Conservation (phyloP, 2,888 invertebrate genomes). For the Embidobia sp. region DNA sequence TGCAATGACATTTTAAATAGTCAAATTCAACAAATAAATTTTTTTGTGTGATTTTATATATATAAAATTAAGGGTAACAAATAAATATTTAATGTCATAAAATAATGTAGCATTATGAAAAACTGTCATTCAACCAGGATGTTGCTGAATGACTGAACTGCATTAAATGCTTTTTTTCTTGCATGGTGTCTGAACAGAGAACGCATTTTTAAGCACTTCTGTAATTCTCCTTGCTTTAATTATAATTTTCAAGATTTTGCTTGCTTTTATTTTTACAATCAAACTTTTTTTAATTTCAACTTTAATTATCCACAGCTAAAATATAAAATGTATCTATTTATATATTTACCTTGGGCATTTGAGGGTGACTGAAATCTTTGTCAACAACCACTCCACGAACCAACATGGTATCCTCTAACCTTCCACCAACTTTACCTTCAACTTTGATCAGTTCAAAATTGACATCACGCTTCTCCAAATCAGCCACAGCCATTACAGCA, state of each 20-base stretch:
- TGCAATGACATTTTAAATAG: too few species aligned
- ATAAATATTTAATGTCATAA: too few species aligned
- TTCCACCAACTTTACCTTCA: constrained; percentile 98
- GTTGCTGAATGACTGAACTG: constrained; percentile 18
- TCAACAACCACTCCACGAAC: constrained; percentile 98
- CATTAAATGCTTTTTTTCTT: constrained; percentile 69
- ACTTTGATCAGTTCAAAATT: constrained; percentile 99
- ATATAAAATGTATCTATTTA: constrained; percentile 9
- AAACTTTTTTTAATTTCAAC: background rate
- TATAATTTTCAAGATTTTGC: too few species aligned
- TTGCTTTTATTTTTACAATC: too few species aligned
- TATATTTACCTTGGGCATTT: constrained; percentile 95
- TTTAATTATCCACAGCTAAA: too few species aligned
- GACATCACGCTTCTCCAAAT: constrained; percentile 95
- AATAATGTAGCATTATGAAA: constrained; percentile 22
- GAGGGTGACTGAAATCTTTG: constrained; percentile 99
- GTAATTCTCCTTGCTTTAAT: constrained; percentile 78
- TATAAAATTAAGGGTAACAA: too few species aligned
- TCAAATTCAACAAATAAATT: too few species aligned
- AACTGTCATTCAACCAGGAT: constrained; percentile 31
- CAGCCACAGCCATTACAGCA: constrained; percentile 98
- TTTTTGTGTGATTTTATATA: too few species aligned
- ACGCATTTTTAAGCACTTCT: constrained; percentile 70
- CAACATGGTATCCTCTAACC: constrained; percentile 97
- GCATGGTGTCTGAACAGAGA: constrained; percentile 79